phyloP scores from a whole-genome alignment of 64 coral and sea anemone species.

The Montipora foliosa region DNA sequence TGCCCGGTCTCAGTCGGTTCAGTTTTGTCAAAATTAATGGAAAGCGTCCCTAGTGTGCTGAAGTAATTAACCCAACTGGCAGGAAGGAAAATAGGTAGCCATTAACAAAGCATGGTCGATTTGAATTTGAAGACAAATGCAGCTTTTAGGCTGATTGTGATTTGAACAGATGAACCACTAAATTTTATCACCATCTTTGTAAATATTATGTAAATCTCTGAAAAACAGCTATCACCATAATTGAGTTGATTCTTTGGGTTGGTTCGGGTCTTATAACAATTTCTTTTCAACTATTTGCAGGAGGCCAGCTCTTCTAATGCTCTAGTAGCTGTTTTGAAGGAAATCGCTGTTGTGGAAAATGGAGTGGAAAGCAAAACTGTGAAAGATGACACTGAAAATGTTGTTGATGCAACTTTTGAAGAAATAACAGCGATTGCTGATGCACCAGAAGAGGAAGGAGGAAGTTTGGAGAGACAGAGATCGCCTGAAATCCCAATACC shows the following conservation, averaged over 20 bases:
- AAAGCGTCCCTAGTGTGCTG: no score
- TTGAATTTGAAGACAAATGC: no score
- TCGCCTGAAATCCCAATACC: conserved; percentile 15
- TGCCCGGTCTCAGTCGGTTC: no score
- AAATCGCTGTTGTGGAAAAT: conserved; percentile 14
- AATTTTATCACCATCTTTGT: no score
- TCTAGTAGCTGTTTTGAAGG: neutral
- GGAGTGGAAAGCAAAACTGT: neutral
- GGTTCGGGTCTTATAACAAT: neutral
- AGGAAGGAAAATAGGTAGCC: no score
- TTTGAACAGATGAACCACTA: no score
- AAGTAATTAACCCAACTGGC: no score
- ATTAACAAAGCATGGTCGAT: no score
- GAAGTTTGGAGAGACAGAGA: neutral
- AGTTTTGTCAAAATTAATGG: no score
- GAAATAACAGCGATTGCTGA: neutral
- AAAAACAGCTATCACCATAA: no score
- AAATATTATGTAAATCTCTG: no score
- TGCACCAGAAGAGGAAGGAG: neutral
- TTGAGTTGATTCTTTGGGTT: neutral
- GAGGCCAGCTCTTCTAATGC: neutral
- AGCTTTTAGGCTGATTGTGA: no score
- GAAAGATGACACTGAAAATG: neutral
- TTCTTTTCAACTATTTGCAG: neutral
- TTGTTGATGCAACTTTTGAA: neutral